Percentiles rank a stretch among this genome's conserved stretches.
These are phyloP conservation scores for Aphidius colemani DNA, from an alignment of 2,888 invertebrate genomes.

Conservation along the genomic window DNA sequence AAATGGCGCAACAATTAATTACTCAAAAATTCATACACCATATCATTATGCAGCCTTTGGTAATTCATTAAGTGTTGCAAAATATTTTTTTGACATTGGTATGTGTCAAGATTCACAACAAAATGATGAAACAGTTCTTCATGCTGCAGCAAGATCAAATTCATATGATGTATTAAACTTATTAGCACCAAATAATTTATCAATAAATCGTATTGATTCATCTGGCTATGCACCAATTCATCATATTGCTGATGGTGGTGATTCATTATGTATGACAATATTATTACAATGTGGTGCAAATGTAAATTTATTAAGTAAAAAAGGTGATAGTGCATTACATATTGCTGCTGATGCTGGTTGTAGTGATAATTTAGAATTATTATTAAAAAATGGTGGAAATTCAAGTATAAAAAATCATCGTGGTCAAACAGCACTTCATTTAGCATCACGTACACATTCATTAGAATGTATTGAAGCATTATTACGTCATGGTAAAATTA, in stretches of 20 bases:
- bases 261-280: constrained; percentile 75
- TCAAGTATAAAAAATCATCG: constrained; percentile 76
- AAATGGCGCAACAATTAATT: constrained; percentile 72
- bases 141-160: constrained; percentile 85
- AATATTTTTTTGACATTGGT: constrained; percentile 74
- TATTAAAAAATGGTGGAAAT: constrained; percentile 77
- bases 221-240: constrained; percentile 81
- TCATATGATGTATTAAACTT: constrained; percentile 79
- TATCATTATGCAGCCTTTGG: constrained; percentile 91
- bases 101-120: constrained; percentile 69
- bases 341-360: constrained; percentile 88
- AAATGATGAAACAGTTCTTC: constrained; percentile 78
- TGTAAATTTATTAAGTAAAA: constrained; percentile 73
- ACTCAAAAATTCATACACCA: constrained; percentile 76
- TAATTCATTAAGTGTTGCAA: constrained; percentile 79
- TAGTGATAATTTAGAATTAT: constrained; percentile 76
- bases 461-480: constrained; percentile 81
- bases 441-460: constrained; percentile 80
- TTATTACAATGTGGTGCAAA: constrained; percentile 75
- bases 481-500: constrained; percentile 74
- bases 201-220: constrained; percentile 75
- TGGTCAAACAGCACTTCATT: constrained; percentile 83
- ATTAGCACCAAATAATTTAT: constrained; percentile 76
- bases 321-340: constrained; percentile 80
- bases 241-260: constrained; percentile 79